phyloP scores from a whole-genome alignment of 2,113 vertebrate species.

The Phycodurus eques region DNA sequence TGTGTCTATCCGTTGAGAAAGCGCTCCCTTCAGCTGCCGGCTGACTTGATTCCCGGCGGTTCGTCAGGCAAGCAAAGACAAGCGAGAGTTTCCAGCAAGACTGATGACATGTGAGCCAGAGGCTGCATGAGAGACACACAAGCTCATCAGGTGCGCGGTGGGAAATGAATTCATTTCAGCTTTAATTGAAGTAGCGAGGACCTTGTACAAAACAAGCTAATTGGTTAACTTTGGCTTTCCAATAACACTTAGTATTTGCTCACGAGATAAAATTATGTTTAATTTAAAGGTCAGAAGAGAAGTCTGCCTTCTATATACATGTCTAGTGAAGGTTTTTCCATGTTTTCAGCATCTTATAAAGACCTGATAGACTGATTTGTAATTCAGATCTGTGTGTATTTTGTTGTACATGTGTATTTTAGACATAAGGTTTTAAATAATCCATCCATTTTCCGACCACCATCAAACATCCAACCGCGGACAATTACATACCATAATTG shows the following conservation, averaged over 20 bases:
- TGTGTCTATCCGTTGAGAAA: constrained; percentile 19
- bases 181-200: constrained; percentile 23
- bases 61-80: constrained; percentile 64
- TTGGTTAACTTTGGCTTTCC: constrained; percentile 26
- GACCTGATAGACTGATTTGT: no score
- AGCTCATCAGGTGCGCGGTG: constrained; percentile 54
- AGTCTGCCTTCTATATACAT: background rate
- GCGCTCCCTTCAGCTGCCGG: constrained; percentile 35
- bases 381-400: no score
- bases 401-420: no score
- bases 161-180: constrained; percentile 50
- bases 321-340: no score
- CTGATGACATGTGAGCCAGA: constrained; percentile 48
- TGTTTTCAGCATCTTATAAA: no score
- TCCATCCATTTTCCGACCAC: no score
- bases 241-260: background rate
- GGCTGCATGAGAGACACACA: constrained; percentile 5
- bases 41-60: constrained; percentile 46
- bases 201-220: constrained; percentile 45
- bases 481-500: no score
- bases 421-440: no score
- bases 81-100: constrained; percentile 61
- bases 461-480: no score
- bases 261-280: background rate
- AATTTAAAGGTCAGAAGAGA: background rate